Evolutionary conservation across 1,140 invertebrate genomes (phyloP), one percentile per base, ranked within the genome.

Genomic region (Caenorhabditis elegans): DNA sequence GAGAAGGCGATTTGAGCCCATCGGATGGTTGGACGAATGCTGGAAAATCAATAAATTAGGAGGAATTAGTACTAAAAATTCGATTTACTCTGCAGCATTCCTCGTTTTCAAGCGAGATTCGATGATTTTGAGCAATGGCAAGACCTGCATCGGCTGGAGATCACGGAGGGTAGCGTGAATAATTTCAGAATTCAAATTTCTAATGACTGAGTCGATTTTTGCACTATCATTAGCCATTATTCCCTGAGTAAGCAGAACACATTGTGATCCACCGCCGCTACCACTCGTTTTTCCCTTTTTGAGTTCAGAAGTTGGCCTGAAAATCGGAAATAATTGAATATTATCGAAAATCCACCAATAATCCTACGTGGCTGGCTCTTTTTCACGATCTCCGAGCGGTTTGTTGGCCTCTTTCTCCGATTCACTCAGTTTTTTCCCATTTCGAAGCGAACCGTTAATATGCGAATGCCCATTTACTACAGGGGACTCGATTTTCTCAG

Each of bases 41-140:
- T 84, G 48, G 28, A 84, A 83, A 77, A 36, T n/a, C n/a, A 11
- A 13, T 5, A 22, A 28, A 34, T 76, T 19, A 22, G n/a, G 39
- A 77, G 0, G 13, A 70, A 19, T 11, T 43, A 46, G 2, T 15
- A 82, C 26, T 8, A 26, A 3, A 77, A 77, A 31, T 26, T 13
- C 2, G n/a, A n/a, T 55, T 76, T n/a, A 84, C 83, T 82, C 70
- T n/a, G 34, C 48, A 4, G 80, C 79, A 4, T 53, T 60, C n/a
- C 83, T 82, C 2, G 55, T 82, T 22, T 80, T 76, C n/a, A 84
- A 26, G 24, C 83, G 46, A 39, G 48, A 26, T 22, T 84, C 83
- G 26, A 84, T 60, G n/a, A 55, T 65, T 78, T 76, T 84, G 31
- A 84, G 83, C n/a, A 84, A 43, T 13, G 83, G 83, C 22, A 84